A percentile compares a stretch with the other conserved stretches of the same genome.
Evolutionary conservation across 2,888 invertebrate species (phyloP).

Genomic region (Sinelater perroti): DNA sequence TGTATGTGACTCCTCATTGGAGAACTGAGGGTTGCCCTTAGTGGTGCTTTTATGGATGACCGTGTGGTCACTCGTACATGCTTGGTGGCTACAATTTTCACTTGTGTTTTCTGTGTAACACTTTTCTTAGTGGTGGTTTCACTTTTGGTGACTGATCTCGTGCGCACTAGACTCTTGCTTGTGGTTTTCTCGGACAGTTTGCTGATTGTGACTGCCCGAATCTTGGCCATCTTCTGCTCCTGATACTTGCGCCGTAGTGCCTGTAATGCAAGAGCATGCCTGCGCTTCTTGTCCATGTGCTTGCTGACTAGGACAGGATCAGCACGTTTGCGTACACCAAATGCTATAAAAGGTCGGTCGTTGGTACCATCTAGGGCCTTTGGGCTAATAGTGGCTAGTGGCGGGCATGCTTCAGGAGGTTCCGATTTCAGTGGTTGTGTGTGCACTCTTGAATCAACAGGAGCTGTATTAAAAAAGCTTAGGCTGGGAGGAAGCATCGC

Average conservation of each 20-base stretch:
- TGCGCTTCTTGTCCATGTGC: conserved; percentile 59
- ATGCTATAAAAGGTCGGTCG: conserved; percentile 62
- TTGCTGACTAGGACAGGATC: conserved; percentile 61
- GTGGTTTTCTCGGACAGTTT: conserved; percentile 59
- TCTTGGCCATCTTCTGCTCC: conserved; percentile 68
- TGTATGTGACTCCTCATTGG: conserved; percentile 42
- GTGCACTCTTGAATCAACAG: conserved; percentile 51
- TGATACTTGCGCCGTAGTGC: conserved; percentile 69
- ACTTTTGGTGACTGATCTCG: conserved; percentile 61
- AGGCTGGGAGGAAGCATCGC: conserved; percentile 75
- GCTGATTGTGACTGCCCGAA: conserved; percentile 60
- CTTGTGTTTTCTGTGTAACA: conserved; percentile 52
- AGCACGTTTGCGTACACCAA: conserved; percentile 67
- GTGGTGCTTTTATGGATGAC: conserved; percentile 34
- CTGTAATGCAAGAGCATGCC: conserved; percentile 63
- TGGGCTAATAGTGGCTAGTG: conserved; percentile 51
- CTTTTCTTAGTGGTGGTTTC: conserved; percentile 57
- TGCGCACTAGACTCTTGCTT: conserved; percentile 61
- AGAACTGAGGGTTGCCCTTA: conserved; percentile 51
- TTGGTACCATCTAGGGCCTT: conserved; percentile 50
- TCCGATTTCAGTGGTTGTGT: conserved; percentile 46
- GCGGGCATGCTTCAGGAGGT: conserved; percentile 54
- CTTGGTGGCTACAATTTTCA: conserved; percentile 57
- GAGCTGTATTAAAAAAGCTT: conserved; percentile 71
- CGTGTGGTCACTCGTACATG: conserved; percentile 55